phyloP scores from a whole-genome alignment of 2,113 vertebrate genomes.

The Tragelaphus imberbis region DNA sequence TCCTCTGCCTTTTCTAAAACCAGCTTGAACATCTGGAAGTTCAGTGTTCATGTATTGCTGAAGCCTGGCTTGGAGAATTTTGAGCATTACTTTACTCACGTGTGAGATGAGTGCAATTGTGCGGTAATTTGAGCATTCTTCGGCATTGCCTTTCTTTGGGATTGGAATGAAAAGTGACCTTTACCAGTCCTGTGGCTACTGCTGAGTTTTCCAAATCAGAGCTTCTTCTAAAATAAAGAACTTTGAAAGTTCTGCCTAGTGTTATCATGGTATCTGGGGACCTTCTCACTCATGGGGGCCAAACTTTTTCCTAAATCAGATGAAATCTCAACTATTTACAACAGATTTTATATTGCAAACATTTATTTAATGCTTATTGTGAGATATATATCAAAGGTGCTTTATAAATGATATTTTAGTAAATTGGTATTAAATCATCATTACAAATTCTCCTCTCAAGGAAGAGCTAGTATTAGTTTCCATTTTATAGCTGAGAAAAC shows the following conservation, averaged over 20 bases:
- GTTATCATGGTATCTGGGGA: background rate
- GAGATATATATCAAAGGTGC: background rate
- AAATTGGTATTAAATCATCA: background rate
- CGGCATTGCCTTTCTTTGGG: too few relatives aligned
- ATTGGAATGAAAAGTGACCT: too few relatives aligned
- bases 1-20: too few relatives aligned
- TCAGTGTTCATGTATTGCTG: fast-evolving
- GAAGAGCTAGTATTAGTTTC: background rate
- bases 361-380: background rate
- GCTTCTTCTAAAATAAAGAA: background rate
- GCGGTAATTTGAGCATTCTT: too few relatives aligned
- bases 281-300: background rate
- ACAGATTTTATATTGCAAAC: slow-evolving; percentile 19
- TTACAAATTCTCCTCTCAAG: background rate
- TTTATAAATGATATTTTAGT: background rate
- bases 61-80: too few relatives aligned
- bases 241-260: background rate
- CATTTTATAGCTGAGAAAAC: background rate
- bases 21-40: too few relatives aligned
- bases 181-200: too few relatives aligned
- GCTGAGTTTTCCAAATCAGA: background rate
- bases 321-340: background rate
- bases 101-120: too few relatives aligned
- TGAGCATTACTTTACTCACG: too few relatives aligned
- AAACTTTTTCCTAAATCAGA: slow-evolving; percentile 22